These are phyloP conservation scores for Operophtera brumata DNA, from an alignment of 2,888 invertebrate species.

Conservation along the genomic window DNA sequence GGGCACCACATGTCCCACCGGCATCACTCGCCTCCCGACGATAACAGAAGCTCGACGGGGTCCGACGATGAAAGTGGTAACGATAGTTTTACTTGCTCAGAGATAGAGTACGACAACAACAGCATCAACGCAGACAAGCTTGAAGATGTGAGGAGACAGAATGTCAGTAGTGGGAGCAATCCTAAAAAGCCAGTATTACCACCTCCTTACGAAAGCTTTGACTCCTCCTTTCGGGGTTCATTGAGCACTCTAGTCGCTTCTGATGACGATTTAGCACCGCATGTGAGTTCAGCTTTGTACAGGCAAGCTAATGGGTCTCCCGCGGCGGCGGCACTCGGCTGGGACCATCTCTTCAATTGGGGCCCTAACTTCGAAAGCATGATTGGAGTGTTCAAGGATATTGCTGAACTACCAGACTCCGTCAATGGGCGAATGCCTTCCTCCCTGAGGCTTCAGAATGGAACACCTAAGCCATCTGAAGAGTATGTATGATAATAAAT, in stretches of 20 bases:
- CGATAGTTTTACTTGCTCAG: slow-evolving; percentile 98
- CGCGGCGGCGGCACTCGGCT: slow-evolving; percentile 89
- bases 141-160: slow-evolving; percentile 81
- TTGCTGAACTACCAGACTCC: slow-evolving; percentile 94
- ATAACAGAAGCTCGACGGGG: slow-evolving; percentile 87
- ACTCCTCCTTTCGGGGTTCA: slow-evolving; percentile 96
- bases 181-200: slow-evolving; percentile 85
- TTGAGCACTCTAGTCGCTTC: slow-evolving; percentile 96
- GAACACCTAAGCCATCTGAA: slow-evolving; percentile 92
- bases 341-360: slow-evolving; percentile 98
- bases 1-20: slow-evolving; percentile 86
- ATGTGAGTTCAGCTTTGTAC: slow-evolving; percentile 88
- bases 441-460: slow-evolving; percentile 87
- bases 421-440: slow-evolving; percentile 87
- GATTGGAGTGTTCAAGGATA: slow-evolving; percentile 97
- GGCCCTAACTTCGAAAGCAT: slow-evolving; percentile 97
- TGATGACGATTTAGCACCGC: slow-evolving; percentile 93
- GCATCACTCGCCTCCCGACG: slow-evolving; percentile 86
- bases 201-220: slow-evolving; percentile 93
- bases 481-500: slow-evolving; percentile 86
- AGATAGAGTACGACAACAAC: slow-evolving; percentile 97
- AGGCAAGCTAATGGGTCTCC: slow-evolving; percentile 90
- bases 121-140: slow-evolving; percentile 90
- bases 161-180: slow-evolving; percentile 76
- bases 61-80: slow-evolving; percentile 96